These are phyloP conservation scores for Nephrotoma flavescens DNA, from an alignment of 2,888 invertebrate species.

Conservation along the genomic window DNA sequence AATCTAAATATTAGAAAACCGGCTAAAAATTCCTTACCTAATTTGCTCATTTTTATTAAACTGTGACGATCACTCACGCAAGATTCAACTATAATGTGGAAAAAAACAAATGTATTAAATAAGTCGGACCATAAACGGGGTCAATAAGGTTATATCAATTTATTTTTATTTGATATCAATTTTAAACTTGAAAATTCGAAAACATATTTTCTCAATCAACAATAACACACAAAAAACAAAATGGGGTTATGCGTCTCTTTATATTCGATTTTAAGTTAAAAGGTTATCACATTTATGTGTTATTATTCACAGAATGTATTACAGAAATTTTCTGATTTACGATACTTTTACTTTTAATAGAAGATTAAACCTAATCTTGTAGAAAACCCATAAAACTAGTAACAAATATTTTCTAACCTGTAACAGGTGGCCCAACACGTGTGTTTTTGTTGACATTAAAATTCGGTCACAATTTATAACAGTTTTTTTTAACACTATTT, in stretches of 20 bases:
- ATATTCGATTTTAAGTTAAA: not conserved
- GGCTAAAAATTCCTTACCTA: not conserved
- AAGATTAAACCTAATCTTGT: not conserved
- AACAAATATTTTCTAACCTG: not conserved
- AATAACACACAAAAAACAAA: not conserved
- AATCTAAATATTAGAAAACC: not conserved
- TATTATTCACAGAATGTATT: not conserved
- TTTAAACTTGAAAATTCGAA: not conserved
- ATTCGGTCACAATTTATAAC: no score
- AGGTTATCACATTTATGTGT: not conserved
- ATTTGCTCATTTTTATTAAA: not conserved
- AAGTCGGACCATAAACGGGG: not conserved
- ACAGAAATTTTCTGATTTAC: not conserved
- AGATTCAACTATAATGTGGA: not conserved
- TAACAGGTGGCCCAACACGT: not conserved
- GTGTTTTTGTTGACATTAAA: not conserved
- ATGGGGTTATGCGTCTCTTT: not conserved
- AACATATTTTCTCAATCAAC: not conserved
- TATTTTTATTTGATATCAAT: not conserved
- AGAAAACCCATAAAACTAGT: not conserved
- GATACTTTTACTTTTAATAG: not conserved
- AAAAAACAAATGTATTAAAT: not conserved
- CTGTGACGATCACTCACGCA: not conserved
- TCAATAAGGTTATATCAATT: not conserved
- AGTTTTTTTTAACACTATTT: no score